Conservation (phyloP, 37 sponge, comb jelly and placozoan genomes). For the Dysidea cf. avara region DNA sequence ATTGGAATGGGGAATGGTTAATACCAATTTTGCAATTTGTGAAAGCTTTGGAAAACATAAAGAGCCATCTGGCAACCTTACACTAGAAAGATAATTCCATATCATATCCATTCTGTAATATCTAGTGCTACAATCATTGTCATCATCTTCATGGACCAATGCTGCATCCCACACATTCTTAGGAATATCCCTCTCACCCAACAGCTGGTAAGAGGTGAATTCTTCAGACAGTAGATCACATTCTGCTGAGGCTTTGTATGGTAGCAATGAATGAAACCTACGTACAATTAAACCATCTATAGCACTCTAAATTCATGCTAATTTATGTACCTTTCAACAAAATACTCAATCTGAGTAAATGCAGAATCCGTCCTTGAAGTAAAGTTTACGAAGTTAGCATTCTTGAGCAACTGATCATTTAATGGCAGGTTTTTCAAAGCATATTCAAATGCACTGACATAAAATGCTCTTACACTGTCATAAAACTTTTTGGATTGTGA, state of each 20-base stretch:
- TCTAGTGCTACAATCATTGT: neutral
- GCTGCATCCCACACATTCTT: conserved; percentile 25
- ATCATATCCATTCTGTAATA: conserved; percentile 5
- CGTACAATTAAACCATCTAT: too few species aligned
- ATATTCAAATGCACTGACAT: conserved; percentile 7
- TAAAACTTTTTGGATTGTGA: conserved; percentile 7
- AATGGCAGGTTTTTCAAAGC: too few species aligned
- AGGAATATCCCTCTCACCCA: conserved; percentile 29
- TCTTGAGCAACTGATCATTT: neutral
- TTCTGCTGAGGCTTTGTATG: neutral
- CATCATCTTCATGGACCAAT: neutral
- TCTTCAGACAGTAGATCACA: conserved; percentile 3
- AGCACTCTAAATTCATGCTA: too few species aligned
- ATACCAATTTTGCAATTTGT: neutral
- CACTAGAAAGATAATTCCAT: conserved; percentile 12
- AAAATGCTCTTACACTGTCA: conserved; percentile 12
- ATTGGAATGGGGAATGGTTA: conserved; percentile 28
- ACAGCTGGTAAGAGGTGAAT: neutral
- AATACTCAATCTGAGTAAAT: conserved; percentile 12
- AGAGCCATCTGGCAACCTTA: neutral
- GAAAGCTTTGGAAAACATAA: neutral
- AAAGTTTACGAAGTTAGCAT: conserved; percentile 1
- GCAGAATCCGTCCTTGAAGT: neutral
- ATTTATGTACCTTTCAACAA: conserved; percentile 2
- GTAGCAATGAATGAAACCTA: neutral